Evolutionary conservation across 2,797 vertebrate genomes (phyloP).

Genomic region (Lacerta agilis): DNA sequence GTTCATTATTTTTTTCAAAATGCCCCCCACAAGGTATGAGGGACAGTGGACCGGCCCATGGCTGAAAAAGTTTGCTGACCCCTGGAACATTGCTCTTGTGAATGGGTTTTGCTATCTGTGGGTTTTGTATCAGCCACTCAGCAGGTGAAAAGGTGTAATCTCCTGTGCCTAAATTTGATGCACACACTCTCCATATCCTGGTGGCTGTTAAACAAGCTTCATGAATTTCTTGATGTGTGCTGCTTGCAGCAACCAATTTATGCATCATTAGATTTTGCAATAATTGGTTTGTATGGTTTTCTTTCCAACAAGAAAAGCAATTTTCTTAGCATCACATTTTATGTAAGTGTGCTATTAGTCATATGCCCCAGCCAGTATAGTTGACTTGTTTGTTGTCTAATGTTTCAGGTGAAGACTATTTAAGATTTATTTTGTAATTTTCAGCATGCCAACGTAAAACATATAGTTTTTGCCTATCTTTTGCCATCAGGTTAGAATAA

Average conservation of each 20-base stretch:
- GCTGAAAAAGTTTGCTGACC: too few species aligned
- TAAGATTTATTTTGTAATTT: slow-evolving; percentile 78
- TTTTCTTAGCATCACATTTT: slow-evolving; percentile 60
- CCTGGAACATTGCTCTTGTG: not conserved
- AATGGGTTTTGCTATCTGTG: not conserved
- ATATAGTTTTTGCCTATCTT: slow-evolving; percentile 43
- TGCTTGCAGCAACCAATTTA: slow-evolving; percentile 50
- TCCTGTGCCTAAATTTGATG: not conserved
- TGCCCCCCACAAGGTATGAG: too few species aligned
- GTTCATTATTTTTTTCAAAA: too few species aligned
- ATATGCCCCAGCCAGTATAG: slow-evolving; percentile 55
- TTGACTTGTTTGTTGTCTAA: slow-evolving; percentile 72
- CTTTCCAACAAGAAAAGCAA: slow-evolving; percentile 59
- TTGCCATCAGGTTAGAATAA: slow-evolving; percentile 65
- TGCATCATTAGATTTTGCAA: slow-evolving; percentile 46
- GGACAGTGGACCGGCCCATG: too few species aligned
- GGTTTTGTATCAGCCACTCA: not conserved
- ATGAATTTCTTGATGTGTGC: slow-evolving; percentile 45
- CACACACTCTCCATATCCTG: slow-evolving; percentile 28
- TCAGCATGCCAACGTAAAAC: slow-evolving; percentile 64
- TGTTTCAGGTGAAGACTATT: slow-evolving; percentile 57
- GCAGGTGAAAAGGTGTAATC: not conserved
- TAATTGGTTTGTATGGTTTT: slow-evolving; percentile 61
- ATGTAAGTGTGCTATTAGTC: slow-evolving; percentile 60
- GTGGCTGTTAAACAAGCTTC: slow-evolving; percentile 33